These are phyloP conservation scores for Microhierax caerulescens DNA, from an alignment of 2,797 vertebrate genomes.

Conservation along the genomic window DNA sequence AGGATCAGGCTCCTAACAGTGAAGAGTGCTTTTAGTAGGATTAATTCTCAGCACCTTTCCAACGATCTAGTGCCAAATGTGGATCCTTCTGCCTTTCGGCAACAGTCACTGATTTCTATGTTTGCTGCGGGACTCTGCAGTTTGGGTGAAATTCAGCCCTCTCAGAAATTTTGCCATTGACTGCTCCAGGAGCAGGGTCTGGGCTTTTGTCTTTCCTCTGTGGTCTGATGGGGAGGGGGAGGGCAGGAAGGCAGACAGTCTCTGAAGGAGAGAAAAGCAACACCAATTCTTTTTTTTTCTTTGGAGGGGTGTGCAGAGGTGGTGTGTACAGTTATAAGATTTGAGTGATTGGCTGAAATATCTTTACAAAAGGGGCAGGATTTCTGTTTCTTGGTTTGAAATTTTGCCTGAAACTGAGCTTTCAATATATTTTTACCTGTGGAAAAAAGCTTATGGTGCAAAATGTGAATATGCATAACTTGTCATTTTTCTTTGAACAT, in stretches of 20 bases:
- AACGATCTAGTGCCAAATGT: neutral
- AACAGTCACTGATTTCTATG: neutral
- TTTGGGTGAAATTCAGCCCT: neutral
- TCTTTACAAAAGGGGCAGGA: neutral
- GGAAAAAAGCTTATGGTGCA: neutral
- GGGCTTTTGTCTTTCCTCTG: neutral
- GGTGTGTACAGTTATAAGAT: neutral
- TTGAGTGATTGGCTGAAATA: neutral
- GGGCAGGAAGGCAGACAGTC: neutral
- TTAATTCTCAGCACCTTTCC: neutral
- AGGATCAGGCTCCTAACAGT: neutral
- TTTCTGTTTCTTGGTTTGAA: neutral
- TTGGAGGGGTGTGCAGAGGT: too few relatives aligned
- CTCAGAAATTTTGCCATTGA: neutral
- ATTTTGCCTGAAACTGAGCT: neutral
- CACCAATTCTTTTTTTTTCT: neutral
- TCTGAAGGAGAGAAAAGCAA: neutral
- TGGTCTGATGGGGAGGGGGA: neutral
- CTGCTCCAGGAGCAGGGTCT: fast-evolving
- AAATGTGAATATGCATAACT: neutral
- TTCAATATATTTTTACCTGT: neutral
- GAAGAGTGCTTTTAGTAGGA: neutral
- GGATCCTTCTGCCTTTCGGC: neutral
- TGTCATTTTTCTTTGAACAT: neutral
- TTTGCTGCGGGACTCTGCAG: neutral